These are phyloP conservation scores for Ophion ventricosus DNA, from an alignment of 2,888 invertebrate species.

Conservation along the genomic window DNA sequence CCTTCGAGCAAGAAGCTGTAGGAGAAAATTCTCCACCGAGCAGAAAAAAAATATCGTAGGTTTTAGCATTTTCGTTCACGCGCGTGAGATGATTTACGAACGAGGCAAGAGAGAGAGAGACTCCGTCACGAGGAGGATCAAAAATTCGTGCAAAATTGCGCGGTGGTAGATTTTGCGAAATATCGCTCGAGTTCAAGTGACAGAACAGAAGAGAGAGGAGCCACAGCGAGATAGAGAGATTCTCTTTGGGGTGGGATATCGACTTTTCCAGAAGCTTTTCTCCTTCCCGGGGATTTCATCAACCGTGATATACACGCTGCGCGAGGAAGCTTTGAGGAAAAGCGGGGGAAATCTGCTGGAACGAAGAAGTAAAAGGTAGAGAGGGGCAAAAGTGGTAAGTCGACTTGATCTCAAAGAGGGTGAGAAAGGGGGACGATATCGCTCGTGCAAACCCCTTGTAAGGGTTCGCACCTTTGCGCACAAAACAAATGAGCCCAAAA, in stretches of 20 bases:
- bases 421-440: constrained; percentile 22
- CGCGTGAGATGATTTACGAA: not conserved
- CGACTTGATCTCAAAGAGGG: constrained; percentile 6
- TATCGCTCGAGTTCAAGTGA: not conserved
- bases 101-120: not conserved
- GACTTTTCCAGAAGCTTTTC: constrained; percentile 22
- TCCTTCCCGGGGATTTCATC: constrained; percentile 10
- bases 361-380: not conserved
- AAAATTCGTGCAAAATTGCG: not conserved
- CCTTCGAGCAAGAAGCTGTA: not conserved
- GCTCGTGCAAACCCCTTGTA: not conserved
- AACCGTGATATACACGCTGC: constrained; percentile 26
- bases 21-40: not conserved
- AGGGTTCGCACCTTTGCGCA: constrained; percentile 17
- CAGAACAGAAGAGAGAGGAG: not conserved
- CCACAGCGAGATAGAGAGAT: constrained; percentile 8
- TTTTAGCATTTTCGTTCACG: not conserved
- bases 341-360: not conserved
- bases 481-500: constrained; percentile 19
- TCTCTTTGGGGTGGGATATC: constrained; percentile 13
- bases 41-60: not conserved
- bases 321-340: constrained; percentile 12
- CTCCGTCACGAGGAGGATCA: not conserved
- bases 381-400: not conserved
- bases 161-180: not conserved